Conservation (phyloP, 2,113 vertebrate genomes). For the Hemiscyllium ocellatum region DNA sequence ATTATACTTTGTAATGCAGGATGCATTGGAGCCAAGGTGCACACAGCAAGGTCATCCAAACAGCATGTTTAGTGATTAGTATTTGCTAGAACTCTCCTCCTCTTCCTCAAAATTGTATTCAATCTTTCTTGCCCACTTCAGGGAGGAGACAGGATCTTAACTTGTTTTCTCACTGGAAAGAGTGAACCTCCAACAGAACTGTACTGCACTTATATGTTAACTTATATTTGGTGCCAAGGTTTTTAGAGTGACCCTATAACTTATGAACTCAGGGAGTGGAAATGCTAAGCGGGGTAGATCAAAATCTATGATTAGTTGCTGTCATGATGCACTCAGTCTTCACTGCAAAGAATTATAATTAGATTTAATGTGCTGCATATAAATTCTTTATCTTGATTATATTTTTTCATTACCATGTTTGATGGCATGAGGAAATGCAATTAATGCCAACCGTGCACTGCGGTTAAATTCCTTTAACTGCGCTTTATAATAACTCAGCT, state of each 20-base stretch:
- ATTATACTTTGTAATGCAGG: background rate
- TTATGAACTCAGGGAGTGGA: background rate
- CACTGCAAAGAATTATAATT: slow-evolving; percentile 4
- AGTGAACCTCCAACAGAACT: background rate
- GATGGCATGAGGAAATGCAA: background rate
- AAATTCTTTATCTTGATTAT: background rate
- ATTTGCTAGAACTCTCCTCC: background rate
- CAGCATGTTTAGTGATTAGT: background rate
- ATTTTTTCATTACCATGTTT: background rate
- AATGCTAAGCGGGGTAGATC: background rate
- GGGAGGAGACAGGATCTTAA: background rate
- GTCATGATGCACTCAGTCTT: background rate
- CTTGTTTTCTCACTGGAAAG: background rate
- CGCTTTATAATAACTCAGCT: background rate
- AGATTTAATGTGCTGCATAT: background rate
- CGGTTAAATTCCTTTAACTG: background rate
- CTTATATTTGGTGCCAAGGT: background rate
- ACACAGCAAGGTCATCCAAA: background rate
- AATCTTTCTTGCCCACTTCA: background rate
- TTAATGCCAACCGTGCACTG: background rate
- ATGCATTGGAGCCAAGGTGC: background rate
- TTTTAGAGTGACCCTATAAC: background rate
- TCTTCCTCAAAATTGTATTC: background rate
- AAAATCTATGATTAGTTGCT: no score
- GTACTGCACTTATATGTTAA: background rate